A percentile compares a stretch with the other conserved stretches of the same genome.
Evolutionary conservation across 2,113 vertebrate species (phyloP).

Genomic region (Etheostoma spectabile): DNA sequence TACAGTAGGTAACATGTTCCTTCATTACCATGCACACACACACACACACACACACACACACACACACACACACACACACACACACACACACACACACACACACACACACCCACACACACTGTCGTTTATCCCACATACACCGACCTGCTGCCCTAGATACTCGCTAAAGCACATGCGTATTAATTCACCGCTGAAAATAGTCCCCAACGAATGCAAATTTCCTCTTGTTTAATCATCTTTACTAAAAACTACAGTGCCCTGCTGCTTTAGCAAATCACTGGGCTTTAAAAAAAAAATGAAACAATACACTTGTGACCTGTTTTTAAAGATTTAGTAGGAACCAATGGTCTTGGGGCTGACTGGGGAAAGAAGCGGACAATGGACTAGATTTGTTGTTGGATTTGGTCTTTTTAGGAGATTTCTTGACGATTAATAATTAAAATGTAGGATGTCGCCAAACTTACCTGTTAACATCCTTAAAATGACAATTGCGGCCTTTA

Average conservation of each 20-base stretch:
- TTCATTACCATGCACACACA: neutral
- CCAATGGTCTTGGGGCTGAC: neutral
- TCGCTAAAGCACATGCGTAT: neutral
- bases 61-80: neutral
- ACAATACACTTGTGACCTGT: neutral
- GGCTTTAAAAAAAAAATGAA: neutral
- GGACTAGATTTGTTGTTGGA: neutral
- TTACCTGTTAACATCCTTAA: neutral
- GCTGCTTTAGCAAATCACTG: neutral
- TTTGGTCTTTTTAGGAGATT: neutral
- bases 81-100: too few relatives aligned
- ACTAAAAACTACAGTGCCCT: neutral
- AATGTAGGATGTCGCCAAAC: neutral
- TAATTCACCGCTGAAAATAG: neutral
- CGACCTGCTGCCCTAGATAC: constrained; percentile 2
- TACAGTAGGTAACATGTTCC: neutral
- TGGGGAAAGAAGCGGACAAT: neutral
- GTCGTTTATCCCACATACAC: neutral
- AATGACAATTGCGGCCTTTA: neutral
- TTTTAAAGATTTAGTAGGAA: constrained; percentile 4
- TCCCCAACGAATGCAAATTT: neutral
- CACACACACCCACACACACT: too few relatives aligned
- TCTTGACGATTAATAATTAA: neutral
- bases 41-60: too few relatives aligned
- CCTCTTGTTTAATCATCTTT: neutral